A percentile compares a stretch with the other conserved stretches of the same genome.
phyloP scores from a whole-genome alignment of 1,140 invertebrate species.

The Samia ricini region DNA sequence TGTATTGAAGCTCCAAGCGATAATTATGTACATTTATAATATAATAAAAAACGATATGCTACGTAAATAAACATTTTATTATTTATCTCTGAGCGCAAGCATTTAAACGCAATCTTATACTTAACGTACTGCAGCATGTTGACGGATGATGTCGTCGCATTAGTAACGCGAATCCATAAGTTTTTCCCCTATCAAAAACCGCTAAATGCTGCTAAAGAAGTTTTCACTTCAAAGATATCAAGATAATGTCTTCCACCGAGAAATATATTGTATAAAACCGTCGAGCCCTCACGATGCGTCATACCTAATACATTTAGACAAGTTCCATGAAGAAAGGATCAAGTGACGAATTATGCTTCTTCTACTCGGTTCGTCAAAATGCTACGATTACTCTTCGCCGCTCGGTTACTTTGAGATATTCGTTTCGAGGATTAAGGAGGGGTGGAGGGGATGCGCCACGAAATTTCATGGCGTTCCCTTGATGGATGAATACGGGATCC shows the following conservation, averaged over 20 bases:
- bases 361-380: constrained; percentile 42
- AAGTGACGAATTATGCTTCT: constrained; percentile 38
- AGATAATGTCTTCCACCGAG: neutral
- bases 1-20: too few relatives aligned
- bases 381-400: constrained; percentile 63
- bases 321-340: constrained; percentile 53
- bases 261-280: neutral
- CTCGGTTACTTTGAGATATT: constrained; percentile 68
- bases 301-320: constrained; percentile 30
- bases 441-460: constrained; percentile 59
- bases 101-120: too few relatives aligned
- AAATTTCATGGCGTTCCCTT: constrained; percentile 66
- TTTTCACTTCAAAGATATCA: too few relatives aligned
- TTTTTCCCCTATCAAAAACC: too few relatives aligned
- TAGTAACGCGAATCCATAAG: too few relatives aligned
- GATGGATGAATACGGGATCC: constrained; percentile 65
- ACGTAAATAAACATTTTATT: too few relatives aligned
- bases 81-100: too few relatives aligned
- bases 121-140: too few relatives aligned
- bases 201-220: too few relatives aligned
- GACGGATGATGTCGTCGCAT: too few relatives aligned
- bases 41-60: too few relatives aligned
- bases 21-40: too few relatives aligned
- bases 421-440: constrained; percentile 69
- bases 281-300: neutral